Percentiles rank a stretch among this genome's conserved stretches.
These are phyloP conservation scores for Heliothis peltigera DNA, from an alignment of 2,888 invertebrate species.

Conservation along the genomic window DNA sequence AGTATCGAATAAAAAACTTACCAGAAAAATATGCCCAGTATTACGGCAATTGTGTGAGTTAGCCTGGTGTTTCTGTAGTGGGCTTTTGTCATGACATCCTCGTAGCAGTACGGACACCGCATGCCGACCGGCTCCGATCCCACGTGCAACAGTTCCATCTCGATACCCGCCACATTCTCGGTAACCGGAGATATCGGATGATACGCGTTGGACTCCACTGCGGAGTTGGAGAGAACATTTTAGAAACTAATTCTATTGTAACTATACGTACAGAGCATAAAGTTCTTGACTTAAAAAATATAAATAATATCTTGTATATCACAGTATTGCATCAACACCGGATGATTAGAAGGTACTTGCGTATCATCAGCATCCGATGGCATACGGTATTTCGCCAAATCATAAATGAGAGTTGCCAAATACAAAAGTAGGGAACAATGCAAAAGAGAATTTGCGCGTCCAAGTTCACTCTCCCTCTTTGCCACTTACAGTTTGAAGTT, in stretches of 20 bases:
- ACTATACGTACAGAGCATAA: not conserved
- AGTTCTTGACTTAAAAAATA: not conserved
- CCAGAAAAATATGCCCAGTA: slow-evolving; percentile 85
- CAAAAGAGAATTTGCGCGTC: too few species aligned
- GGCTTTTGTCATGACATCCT: slow-evolving; percentile 84
- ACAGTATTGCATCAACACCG: too few species aligned
- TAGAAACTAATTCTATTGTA: not conserved
- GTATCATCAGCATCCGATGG: too few species aligned
- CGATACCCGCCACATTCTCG: slow-evolving; percentile 77
- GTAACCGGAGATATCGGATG: slow-evolving; percentile 79
- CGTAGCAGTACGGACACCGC: slow-evolving; percentile 83
- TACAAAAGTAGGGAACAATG: too few species aligned
- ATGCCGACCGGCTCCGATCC: slow-evolving; percentile 87
- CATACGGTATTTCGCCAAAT: too few species aligned
- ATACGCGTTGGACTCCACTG: slow-evolving; percentile 82
- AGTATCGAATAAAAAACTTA: slow-evolving; percentile 60
- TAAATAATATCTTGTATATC: too few species aligned
- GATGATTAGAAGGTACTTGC: too few species aligned
- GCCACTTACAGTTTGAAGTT: too few species aligned
- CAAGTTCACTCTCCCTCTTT: too few species aligned
- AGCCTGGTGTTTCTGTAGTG: slow-evolving; percentile 74
- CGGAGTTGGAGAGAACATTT: slow-evolving; percentile 26
- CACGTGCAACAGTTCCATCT: slow-evolving; percentile 84
- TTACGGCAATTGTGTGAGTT: slow-evolving; percentile 79
- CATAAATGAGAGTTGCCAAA: not conserved